A percentile compares a stretch with the other conserved stretches of the same genome.
phyloP scores from a whole-genome alignment of 2,888 invertebrate species.

The Linnaemya vulpina region DNA sequence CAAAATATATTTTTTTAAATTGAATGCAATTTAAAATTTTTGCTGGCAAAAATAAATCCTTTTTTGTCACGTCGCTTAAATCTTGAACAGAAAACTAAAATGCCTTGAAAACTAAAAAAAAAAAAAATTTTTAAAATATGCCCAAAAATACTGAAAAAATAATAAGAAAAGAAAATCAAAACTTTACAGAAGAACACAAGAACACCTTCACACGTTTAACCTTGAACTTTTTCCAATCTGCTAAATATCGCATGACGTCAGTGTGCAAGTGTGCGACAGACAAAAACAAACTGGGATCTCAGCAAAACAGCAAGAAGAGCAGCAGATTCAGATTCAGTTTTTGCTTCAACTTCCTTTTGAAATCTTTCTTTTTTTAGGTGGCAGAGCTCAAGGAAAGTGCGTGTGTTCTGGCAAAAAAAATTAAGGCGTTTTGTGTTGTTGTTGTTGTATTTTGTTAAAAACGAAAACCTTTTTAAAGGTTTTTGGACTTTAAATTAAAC shows the following conservation, averaged over 20 bases:
- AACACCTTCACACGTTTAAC: slow-evolving; percentile 70
- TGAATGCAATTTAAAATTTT: slow-evolving; percentile 27
- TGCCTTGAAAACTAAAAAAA: slow-evolving; percentile 34
- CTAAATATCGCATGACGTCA: slow-evolving; percentile 70
- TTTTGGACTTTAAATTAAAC: slow-evolving; percentile 59
- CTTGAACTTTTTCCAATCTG: slow-evolving; percentile 67
- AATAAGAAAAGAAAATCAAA: slow-evolving; percentile 26
- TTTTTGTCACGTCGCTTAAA: slow-evolving; percentile 47
- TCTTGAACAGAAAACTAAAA: slow-evolving; percentile 14
- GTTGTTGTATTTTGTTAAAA: neutral
- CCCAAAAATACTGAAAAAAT: slow-evolving; percentile 28
- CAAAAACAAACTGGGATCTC: slow-evolving; percentile 5
- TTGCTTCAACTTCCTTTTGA: slow-evolving; percentile 12
- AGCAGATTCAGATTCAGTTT: neutral
- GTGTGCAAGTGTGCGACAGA: slow-evolving; percentile 20
- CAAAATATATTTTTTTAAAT: slow-evolving; percentile 18
- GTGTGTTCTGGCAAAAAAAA: slow-evolving; percentile 7
- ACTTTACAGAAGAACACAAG: slow-evolving; percentile 44
- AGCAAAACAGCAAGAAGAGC: slow-evolving; percentile 12
- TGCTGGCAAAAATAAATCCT: slow-evolving; percentile 40
- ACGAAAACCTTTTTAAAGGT: slow-evolving; percentile 30
- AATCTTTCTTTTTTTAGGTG: neutral
- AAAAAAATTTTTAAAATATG: neutral
- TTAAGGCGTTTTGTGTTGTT: slow-evolving; percentile 7
- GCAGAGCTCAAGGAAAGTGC: slow-evolving; percentile 31